Evolutionary conservation across 2,888 invertebrate genomes (phyloP), one percentile per base, ranked within the genome.

Genomic region (Sturmia bella): DNA sequence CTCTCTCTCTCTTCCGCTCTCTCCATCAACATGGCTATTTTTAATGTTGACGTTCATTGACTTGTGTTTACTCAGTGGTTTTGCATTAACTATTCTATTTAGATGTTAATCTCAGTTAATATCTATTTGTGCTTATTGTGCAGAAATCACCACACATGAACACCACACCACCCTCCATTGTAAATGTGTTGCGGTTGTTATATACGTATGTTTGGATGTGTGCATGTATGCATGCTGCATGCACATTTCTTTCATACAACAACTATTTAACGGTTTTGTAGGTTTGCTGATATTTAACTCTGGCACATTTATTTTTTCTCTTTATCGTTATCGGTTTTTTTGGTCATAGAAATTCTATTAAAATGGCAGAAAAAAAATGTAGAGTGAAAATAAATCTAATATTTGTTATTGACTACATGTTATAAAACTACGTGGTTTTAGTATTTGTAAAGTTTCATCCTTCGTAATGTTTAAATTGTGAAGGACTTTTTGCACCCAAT

Each of bases 51-150:
- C 15, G 39, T 56, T 45, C 15, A 50, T 56, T 45, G 54, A 45
- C 24, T 68, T 48, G 43, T 69, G 68, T 54, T 69, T 68, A 54
- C 68, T 15, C 7, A 27, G 27, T 43, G 52, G 32, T 63, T 61
- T n/a, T 76, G 32, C 68, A 76, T 76, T 68, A 68, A 52, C 68
- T 61, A 68, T 80, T 80, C 73, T 72, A 73, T 81, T 81, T 77
- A 73, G 63, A 73, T 75, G 76, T 77, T 77, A 81, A 77, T 77
- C 70, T 77, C 68, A 68, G 68, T 73, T 69, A 68, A 73, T 76
- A 80, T 80, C 59, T 66, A 61, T 72, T 76, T 80, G 64, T 77
- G 68, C 81, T 77, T 50, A 63, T 66, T 77, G 63, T 63, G 81
- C 81, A 81, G 41, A 81, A 75, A 54, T 52, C 11, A 12, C 12